Percentiles rank a stretch among this genome's conserved stretches.
phyloP scores from a whole-genome alignment of 2,113 vertebrate species.

The Lophochroa leadbeateri region DNA sequence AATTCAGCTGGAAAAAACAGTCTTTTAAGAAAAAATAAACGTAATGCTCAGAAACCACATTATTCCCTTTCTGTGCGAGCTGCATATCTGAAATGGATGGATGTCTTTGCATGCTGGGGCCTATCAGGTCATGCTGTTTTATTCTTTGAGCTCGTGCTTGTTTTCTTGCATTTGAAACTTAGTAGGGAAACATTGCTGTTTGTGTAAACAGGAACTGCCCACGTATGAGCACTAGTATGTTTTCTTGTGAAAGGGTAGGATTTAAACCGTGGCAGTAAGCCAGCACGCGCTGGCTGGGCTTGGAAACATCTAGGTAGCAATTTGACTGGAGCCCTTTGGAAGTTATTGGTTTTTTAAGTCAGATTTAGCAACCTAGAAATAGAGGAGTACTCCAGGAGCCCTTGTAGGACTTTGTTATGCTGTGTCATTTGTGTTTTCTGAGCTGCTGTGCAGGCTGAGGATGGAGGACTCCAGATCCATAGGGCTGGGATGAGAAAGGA shows the following conservation, averaged over 20 bases:
- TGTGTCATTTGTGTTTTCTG: conserved; percentile 49
- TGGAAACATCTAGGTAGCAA: conserved; percentile 50
- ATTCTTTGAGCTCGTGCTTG: not conserved
- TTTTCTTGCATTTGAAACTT: conserved; percentile 11
- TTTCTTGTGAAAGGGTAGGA: conserved; percentile 19
- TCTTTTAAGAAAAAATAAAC: not conserved
- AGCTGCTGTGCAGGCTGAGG: not conserved
- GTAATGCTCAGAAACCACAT: not conserved
- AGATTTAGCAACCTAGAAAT: conserved; percentile 45
- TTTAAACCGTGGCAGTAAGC: conserved; percentile 24
- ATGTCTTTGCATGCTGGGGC: not conserved
- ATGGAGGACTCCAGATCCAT: not conserved
- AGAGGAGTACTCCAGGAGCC: conserved; percentile 25
- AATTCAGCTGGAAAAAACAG: not conserved
- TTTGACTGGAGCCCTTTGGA: conserved; percentile 36
- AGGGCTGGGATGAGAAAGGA: not conserved
- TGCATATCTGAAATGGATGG: not conserved
- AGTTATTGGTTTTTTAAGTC: not conserved
- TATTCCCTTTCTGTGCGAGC: not conserved
- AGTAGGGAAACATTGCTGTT: not conserved
- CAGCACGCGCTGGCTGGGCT: not conserved
- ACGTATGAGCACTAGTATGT: not conserved
- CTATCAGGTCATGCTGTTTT: not conserved
- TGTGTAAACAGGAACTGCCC: conserved; percentile 27
- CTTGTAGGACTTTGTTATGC: conserved; percentile 33